These are phyloP conservation scores for Notodonta dromedarius DNA, from an alignment of 2,888 invertebrate genomes.

Conservation along the genomic window DNA sequence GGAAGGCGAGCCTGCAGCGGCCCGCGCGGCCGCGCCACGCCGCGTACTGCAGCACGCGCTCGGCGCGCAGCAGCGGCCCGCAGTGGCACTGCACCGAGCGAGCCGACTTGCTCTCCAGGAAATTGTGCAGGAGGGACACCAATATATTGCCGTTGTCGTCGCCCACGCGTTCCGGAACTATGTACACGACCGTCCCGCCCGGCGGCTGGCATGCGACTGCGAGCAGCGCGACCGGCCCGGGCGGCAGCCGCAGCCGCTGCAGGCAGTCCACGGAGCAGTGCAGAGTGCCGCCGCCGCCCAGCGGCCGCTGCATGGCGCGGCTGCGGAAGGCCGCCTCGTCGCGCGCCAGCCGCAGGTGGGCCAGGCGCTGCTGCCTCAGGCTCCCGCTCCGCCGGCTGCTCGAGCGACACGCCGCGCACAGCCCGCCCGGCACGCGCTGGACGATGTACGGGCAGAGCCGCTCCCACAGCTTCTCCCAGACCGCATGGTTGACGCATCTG, in stretches of 20 bases:
- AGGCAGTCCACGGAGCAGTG: not conserved
- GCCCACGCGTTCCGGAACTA: not conserved
- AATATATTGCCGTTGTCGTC: not conserved
- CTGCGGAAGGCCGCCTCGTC: not conserved
- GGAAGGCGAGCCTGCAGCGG: not conserved
- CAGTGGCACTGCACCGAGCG: not conserved
- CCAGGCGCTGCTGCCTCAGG: not conserved
- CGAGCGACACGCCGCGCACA: not conserved
- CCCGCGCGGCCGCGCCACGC: not conserved
- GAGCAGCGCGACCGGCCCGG: not conserved
- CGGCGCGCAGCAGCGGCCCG: slow-evolving; percentile 4
- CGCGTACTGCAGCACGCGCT: slow-evolving; percentile 1
- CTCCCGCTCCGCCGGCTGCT: not conserved
- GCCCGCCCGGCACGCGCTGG: not conserved
- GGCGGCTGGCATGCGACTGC: not conserved
- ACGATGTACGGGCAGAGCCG: not conserved
- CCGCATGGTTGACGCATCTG: not conserved
- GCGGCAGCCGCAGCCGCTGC: not conserved
- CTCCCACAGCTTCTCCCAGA: not conserved
- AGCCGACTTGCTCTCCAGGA: not conserved
- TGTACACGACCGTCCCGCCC: not conserved
- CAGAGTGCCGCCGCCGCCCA: not conserved
- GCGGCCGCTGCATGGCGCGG: not conserved
- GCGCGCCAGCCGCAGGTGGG: not conserved
- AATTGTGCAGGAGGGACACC: not conserved